A percentile compares a stretch with the other conserved stretches of the same genome.
These are phyloP conservation scores for Amiota mariae DNA, from an alignment of 2,888 invertebrate species.

Conservation along the genomic window DNA sequence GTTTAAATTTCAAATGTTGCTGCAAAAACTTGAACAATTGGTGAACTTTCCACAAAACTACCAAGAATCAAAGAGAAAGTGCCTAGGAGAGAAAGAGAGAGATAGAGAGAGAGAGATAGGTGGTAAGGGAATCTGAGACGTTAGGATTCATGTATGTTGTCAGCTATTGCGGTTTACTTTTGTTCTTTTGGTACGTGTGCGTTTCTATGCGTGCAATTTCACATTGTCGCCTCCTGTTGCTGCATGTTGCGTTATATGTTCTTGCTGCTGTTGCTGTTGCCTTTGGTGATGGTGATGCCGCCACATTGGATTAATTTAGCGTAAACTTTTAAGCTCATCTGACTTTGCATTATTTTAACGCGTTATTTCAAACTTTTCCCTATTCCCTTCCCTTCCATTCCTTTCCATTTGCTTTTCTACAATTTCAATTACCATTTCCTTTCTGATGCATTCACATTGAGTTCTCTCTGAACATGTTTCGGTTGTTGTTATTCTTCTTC, in stretches of 20 bases:
- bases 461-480: not conserved
- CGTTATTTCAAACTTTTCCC: conserved; percentile 46
- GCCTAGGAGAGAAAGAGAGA: too few species aligned
- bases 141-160: not conserved
- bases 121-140: too few species aligned
- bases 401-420: too few species aligned
- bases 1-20: conserved; percentile 42
- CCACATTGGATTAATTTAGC: conserved; percentile 64
- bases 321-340: conserved; percentile 50
- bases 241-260: conserved; percentile 13
- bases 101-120: too few species aligned
- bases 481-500: not conserved
- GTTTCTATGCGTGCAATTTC: conserved; percentile 1
- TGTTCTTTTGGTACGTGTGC: not conserved
- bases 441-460: too few species aligned
- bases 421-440: too few species aligned
- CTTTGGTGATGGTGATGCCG: conserved; percentile 30
- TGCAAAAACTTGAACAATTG: conserved; percentile 48
- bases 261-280: conserved; percentile 5
- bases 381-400: too few species aligned
- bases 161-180: conserved; percentile 13
- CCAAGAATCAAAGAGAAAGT: too few species aligned
- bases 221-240: conserved; percentile 22
- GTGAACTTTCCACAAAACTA: conserved; percentile 47
- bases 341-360: conserved; percentile 23